Evolutionary conservation across 2,113 vertebrate species (phyloP).

Genomic region (Toxostoma redivivum): DNA sequence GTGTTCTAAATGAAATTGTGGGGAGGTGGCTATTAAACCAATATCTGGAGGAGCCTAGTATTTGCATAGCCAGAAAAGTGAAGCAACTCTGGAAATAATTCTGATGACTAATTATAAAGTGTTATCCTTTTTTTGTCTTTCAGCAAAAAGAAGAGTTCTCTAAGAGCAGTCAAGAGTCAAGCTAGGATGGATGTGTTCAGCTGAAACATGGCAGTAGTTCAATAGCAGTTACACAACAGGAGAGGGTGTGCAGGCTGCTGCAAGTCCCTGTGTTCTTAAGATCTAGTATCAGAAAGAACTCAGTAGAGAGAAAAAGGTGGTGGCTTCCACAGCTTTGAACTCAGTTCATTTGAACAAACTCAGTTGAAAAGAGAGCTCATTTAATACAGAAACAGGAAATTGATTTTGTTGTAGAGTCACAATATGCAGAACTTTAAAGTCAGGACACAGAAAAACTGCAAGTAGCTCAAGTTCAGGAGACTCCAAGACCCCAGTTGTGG

Average conservation of each 20-base stretch:
- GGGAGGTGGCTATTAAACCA: background rate
- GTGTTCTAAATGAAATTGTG: background rate
- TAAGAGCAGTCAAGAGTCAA: background rate
- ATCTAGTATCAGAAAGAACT: background rate
- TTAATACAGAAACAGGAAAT: background rate
- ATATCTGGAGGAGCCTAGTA: background rate
- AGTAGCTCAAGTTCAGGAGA: background rate
- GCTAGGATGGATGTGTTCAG: accelerated
- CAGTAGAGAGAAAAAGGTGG: background rate
- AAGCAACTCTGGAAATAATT: background rate
- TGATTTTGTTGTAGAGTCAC: background rate
- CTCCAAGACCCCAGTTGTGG: background rate
- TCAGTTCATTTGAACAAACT: background rate
- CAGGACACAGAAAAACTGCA: background rate
- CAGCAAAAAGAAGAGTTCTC: background rate
- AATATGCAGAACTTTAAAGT: background rate
- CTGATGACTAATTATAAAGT: background rate
- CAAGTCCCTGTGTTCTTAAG: background rate
- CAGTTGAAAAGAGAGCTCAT: background rate
- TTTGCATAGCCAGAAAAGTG: background rate
- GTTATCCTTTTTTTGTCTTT: background rate
- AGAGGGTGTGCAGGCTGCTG: background rate
- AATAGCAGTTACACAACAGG: background rate
- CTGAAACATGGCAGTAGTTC: background rate
- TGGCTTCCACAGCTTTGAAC: background rate